These are phyloP conservation scores for Orchesella cincta DNA, from an alignment of 1,140 invertebrate species.

Conservation along the genomic window DNA sequence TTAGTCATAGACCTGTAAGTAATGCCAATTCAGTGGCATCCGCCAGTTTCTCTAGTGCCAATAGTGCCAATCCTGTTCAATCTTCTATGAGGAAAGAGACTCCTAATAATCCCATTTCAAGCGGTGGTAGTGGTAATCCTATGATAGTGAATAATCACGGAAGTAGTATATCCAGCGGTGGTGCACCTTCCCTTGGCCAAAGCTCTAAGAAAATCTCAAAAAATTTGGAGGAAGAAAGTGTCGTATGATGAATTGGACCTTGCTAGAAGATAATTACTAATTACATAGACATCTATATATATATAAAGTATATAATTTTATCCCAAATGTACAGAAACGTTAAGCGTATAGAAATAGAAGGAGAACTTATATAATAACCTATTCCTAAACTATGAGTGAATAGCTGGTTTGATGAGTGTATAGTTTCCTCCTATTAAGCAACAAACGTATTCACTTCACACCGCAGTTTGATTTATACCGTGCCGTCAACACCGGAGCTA, in stretches of 20 bases:
- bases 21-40: constrained; percentile 29
- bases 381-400: no score
- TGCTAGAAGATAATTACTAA: constrained; percentile 10
- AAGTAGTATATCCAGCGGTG: constrained; percentile 26
- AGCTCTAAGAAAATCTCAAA: constrained; percentile 49
- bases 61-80: constrained; percentile 47
- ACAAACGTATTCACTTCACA: no score
- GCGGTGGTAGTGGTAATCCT: constrained; percentile 11
- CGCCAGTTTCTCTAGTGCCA: constrained; percentile 39
- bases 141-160: constrained; percentile 41
- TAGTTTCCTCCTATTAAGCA: no score
- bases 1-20: constrained; percentile 19
- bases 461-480: no score
- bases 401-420: no score
- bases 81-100: constrained; percentile 40
- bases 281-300: background rate
- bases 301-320: constrained; percentile 1
- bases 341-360: no score
- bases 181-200: background rate
- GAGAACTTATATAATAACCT: no score
- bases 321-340: no score
- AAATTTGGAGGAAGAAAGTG: constrained; percentile 50
- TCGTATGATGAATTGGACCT: constrained; percentile 44
- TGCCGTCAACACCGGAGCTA: no score
- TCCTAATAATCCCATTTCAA: constrained; percentile 19